Conservation (phyloP, 1,140 invertebrate species). For the Orchesella cincta region DNA sequence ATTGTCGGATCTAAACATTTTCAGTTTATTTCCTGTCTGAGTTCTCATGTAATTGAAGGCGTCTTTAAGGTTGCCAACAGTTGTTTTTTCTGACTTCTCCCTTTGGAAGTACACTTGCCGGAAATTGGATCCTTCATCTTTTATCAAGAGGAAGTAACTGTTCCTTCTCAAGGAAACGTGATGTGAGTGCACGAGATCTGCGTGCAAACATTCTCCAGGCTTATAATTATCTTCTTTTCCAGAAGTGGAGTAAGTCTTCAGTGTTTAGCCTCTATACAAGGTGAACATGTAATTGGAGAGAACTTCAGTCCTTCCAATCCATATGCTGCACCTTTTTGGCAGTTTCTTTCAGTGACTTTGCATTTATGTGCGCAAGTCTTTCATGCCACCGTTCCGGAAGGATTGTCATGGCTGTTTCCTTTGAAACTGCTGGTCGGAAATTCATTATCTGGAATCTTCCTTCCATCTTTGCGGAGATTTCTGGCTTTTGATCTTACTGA, state of each 20-base stretch:
- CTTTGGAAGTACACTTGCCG: not conserved
- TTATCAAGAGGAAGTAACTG: constrained; percentile 16
- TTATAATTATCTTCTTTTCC: not conserved
- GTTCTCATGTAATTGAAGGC: constrained; percentile 43
- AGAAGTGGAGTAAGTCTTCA: not conserved
- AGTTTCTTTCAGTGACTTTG: not conserved
- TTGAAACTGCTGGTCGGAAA: not conserved
- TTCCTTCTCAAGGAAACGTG: not conserved
- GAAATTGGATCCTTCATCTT: not conserved
- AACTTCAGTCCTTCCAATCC: not conserved
- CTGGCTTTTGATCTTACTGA: not conserved
- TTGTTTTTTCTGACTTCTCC: not conserved
- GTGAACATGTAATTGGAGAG: not conserved
- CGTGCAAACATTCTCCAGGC: constrained; percentile 2
- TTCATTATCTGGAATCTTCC: not conserved
- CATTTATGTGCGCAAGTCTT: constrained; percentile 7
- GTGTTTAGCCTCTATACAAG: not conserved
- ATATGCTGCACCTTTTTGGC: constrained; percentile 4
- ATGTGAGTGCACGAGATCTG: not conserved
- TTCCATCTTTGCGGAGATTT: not conserved
- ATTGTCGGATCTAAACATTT: constrained; percentile 57
- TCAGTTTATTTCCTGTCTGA: constrained; percentile 53
- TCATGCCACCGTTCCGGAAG: constrained; percentile 8
- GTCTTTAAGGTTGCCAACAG: not conserved
- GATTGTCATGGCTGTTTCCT: not conserved